phyloP scores from a whole-genome alignment of 2,113 vertebrate species.

The Electrona antarctica region DNA sequence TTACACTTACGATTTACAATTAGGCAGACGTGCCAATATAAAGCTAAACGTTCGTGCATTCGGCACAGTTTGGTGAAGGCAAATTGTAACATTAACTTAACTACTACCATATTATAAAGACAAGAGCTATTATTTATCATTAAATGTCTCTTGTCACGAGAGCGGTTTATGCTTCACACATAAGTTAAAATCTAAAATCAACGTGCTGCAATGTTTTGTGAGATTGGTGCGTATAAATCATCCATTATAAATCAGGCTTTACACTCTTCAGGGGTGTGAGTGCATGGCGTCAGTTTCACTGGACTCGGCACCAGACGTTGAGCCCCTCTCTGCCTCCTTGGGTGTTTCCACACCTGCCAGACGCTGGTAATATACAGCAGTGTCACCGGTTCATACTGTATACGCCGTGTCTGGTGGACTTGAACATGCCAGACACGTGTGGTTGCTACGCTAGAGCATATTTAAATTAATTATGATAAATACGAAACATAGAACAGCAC shows the following conservation, averaged over 20 bases:
- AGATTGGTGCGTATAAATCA: too few relatives aligned
- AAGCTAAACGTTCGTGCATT: not conserved
- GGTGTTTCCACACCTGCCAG: not conserved
- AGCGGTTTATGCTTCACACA: not conserved
- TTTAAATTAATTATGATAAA: too few relatives aligned
- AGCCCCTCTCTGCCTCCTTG: not conserved
- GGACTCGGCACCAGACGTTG: too few relatives aligned
- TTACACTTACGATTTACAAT: too few relatives aligned
- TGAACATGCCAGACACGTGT: not conserved
- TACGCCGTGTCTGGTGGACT: not conserved
- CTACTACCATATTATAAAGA: not conserved
- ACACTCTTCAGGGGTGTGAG: not conserved
- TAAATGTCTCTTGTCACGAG: slow-evolving; percentile 22
- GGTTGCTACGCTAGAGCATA: too few relatives aligned
- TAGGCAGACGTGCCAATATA: too few relatives aligned
- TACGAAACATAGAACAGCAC: too few relatives aligned
- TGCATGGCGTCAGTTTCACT: not conserved
- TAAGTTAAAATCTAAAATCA: too few relatives aligned
- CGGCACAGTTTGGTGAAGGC: not conserved
- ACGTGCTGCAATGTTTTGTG: too few relatives aligned
- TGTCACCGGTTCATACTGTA: not conserved
- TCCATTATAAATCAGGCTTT: not conserved
- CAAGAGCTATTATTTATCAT: not conserved
- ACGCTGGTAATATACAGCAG: not conserved
- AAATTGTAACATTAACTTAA: not conserved